Conservation (phyloP, 1,140 invertebrate species). For the Sinonovacula constricta region DNA sequence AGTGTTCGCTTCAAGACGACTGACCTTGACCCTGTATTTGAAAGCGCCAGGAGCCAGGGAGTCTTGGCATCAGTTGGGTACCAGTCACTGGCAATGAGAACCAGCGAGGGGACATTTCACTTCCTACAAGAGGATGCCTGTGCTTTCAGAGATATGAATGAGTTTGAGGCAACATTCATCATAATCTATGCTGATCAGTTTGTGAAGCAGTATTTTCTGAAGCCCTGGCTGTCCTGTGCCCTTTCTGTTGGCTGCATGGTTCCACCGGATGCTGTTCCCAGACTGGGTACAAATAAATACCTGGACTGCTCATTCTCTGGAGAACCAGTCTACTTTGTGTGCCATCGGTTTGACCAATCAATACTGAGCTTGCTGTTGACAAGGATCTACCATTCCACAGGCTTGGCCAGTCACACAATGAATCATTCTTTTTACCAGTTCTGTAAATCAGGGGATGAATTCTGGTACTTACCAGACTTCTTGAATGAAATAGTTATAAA, state of each 20-base stretch:
- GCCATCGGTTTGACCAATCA: constrained; percentile 52
- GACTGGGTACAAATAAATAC: too few relatives aligned
- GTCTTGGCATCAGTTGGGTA: constrained; percentile 20
- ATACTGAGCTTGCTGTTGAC: constrained; percentile 40
- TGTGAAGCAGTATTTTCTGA: constrained; percentile 38
- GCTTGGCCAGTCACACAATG: too few relatives aligned
- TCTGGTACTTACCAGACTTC: too few relatives aligned
- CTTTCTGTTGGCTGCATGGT: constrained; percentile 38
- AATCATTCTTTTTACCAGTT: too few relatives aligned
- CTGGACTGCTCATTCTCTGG: neutral
- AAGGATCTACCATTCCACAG: too few relatives aligned
- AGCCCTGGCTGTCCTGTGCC: constrained; percentile 48
- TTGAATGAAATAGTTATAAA: too few relatives aligned
- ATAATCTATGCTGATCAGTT: constrained; percentile 39
- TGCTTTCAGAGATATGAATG: constrained; percentile 27
- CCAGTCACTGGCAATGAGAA: constrained; percentile 34
- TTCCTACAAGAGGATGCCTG: constrained; percentile 39
- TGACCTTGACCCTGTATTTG: constrained; percentile 15
- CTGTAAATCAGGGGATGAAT: too few relatives aligned
- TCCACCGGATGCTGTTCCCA: constrained; percentile 10
- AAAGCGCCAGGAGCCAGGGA: constrained; percentile 21
- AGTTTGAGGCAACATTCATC: constrained; percentile 46
- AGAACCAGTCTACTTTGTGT: constrained; percentile 34
- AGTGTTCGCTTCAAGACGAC: constrained; percentile 37
- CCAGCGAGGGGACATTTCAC: constrained; percentile 23